phyloP scores from a whole-genome alignment of 2,113 vertebrate genomes.

The Lagopus muta region DNA sequence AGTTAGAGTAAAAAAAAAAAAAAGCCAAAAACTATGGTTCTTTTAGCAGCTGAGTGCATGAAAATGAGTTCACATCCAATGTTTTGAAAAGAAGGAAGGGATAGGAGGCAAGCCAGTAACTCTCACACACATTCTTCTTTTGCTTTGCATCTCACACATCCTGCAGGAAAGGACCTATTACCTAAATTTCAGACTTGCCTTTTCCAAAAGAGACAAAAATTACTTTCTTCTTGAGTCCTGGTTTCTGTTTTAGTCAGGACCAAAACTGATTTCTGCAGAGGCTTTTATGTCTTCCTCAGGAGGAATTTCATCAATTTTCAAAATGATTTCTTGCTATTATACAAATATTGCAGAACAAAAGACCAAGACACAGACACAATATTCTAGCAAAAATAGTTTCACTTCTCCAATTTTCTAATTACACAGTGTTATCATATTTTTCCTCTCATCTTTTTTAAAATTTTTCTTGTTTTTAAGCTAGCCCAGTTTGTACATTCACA shows the following conservation, averaged over 20 bases:
- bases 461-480: fast-evolving
- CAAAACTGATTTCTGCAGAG: not conserved
- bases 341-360: not conserved
- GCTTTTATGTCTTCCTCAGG: not conserved
- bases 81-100: not conserved
- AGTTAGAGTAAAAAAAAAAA: not conserved
- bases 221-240: not conserved
- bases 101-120: fast-evolving
- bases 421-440: not conserved
- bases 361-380: not conserved
- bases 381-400: not conserved
- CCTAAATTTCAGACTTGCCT: not conserved
- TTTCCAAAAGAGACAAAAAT: not conserved
- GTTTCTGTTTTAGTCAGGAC: not conserved
- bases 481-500: not conserved
- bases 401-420: not conserved
- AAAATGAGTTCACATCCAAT: not conserved
- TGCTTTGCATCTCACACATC: not conserved
- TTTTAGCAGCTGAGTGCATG: not conserved
- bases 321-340: not conserved
- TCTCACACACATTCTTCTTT: not conserved
- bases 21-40: not conserved
- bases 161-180: not conserved
- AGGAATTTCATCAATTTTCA: not conserved
- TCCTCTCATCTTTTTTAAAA: not conserved